Base-by-base conservation (phyloP, 2,888 invertebrate species). In the Notodromas monacha region DNA sequence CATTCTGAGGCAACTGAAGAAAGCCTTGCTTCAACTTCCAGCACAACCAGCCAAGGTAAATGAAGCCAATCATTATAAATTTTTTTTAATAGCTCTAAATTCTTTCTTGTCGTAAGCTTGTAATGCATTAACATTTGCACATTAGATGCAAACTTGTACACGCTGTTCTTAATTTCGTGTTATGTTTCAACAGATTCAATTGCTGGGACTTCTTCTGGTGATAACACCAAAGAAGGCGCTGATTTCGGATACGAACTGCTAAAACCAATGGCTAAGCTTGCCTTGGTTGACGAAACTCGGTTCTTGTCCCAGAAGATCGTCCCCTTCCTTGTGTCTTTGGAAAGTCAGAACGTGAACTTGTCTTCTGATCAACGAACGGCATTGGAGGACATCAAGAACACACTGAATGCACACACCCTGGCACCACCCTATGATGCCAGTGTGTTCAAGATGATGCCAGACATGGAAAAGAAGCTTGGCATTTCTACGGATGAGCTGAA, bases 1-100 rank as follows among this genome's bases (percentile, higher is more conserved):
- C 21, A 21, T 21, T 21, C 21, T 21, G 21, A 21, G 21, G 21
- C 21, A 21, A 21, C 21, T 21, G 21, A 21, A 21, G 21, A 21
- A 21, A 21, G 21, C 21, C 21, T 21, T 21, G 21, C 21, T 21
- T 21, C 21, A 21, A 21, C 21, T 21, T 21, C 21, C 21, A 21
- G 21, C 21, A 21, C 21, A 21, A 21, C 21, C 21, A 21, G 21
- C 21, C 21, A 21, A 21, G 21, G 21, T 21, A 21, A 21, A 21
- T 21, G 21, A 21, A 21, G 21, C 21, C 21, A 21, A 21, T 21
- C 21, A 21, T 21, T 21, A 21, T 21, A 21, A 21, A 21, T 21
- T 21, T 21, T 21, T 21, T 21, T 21, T 21, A 21, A 21, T 21
- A 21, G 21, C 21, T 21, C 21, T 21, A 21, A 21, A 21, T 21